phyloP scores from a whole-genome alignment of 2,797 vertebrate genomes.

The Nothura maculosa region DNA sequence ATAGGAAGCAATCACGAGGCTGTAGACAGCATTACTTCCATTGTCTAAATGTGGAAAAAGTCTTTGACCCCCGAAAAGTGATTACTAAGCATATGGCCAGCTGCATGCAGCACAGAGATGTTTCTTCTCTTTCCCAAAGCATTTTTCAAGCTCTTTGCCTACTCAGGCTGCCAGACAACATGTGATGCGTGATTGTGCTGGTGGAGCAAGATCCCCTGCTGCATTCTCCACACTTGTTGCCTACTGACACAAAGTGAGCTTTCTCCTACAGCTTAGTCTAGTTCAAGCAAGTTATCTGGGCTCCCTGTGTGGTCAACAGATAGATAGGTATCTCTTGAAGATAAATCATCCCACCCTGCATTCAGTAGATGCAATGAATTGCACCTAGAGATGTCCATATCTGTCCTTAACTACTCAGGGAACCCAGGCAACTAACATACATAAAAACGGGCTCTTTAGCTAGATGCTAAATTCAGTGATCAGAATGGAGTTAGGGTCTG shows the following conservation, averaged over 20 bases:
- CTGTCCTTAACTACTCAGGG: neutral
- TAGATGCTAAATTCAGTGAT: neutral
- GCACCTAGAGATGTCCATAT: neutral
- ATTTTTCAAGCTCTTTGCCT: neutral
- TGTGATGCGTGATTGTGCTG: rapidly evolving
- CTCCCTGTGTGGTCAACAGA: neutral
- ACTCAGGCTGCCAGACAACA: neutral
- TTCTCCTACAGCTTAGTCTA: neutral
- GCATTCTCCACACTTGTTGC: neutral
- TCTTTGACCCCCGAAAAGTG: neutral
- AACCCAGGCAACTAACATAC: neutral
- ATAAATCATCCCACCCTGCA: neutral
- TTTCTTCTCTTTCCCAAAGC: neutral
- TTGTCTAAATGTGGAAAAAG: neutral
- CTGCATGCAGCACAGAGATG: neutral
- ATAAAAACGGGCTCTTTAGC: neutral
- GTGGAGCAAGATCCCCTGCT: rapidly evolving
- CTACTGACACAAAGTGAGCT: neutral
- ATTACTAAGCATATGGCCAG: slow-evolving; percentile 1
- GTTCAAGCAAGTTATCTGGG: neutral
- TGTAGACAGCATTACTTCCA: neutral
- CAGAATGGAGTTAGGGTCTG: neutral
- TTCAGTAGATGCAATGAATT: neutral
- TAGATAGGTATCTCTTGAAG: neutral
- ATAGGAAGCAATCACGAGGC: neutral